Base-by-base conservation (phyloP, 2,888 invertebrate genomes). In the Sepiola atlantica region DNA sequence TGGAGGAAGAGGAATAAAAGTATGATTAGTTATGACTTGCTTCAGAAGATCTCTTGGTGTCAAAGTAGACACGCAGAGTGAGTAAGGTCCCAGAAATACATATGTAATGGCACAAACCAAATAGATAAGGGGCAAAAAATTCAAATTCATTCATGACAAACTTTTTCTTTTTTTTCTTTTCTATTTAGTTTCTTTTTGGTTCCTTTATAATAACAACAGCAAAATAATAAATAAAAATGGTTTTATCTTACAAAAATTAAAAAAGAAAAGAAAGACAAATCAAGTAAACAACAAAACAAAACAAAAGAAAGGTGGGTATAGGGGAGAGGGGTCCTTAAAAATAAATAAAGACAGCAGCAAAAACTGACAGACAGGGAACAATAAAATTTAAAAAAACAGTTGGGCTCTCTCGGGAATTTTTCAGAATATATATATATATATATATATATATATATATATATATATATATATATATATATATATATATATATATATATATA, bases 101-200 rank as follows among this genome's bases (percentile, higher is more conserved):
- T 77, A 77, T 77, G 77, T 77, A 77, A 77, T 77, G 77, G n/a
- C 77, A 77, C 77, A 77, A 77, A 32, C 77, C 32, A 77, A n/a
- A 77, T 8, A 77, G 77, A 77, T 77, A 77, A 77, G 77, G 45
- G 77, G 77, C 77, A 77, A 77, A 77, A 77, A 77, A 77, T 77
- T 77, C 77, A 77, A 77, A 77, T 77, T 77, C 77, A 77, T 77
- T 77, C 77, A 77, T 77, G 77, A 18, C 77, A 77, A 77, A n/a
- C 12, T 77, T 77, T 77, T 77, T 77, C 28, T 77, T 32, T n/a
- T 21, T 20, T 0, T n/a, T 77, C n/a, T n/a, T 16, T n/a, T 77
- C 32, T 32, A 16, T 32, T 32, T 32, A 1, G 8, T 57, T 57
- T 57, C 6, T 57, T 18, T 16, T 57, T 57, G 57, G 14, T 57